Conservation (phyloP, 2,888 invertebrate genomes). For the Drosophila engyochracea region DNA sequence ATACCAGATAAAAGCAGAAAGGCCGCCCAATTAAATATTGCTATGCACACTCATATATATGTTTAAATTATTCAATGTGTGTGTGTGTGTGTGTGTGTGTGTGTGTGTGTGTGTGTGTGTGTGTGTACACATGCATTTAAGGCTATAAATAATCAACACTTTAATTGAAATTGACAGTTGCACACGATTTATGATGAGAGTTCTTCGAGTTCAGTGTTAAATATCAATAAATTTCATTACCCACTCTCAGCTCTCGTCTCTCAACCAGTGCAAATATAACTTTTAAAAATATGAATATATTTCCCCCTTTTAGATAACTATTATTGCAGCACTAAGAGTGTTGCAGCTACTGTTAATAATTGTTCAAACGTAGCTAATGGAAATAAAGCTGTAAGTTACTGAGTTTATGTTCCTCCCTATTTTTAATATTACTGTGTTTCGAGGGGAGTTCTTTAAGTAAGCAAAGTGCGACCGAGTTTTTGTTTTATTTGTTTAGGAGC, state of each 20-base stretch:
- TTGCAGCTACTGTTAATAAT: conserved; percentile 10
- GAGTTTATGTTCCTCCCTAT: background rate
- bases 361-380: conserved; percentile 18
- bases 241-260: background rate
- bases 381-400: background rate
- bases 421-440: background rate
- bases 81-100: background rate
- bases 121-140: conserved; percentile 41
- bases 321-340: background rate
- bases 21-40: conserved; percentile 56
- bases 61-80: conserved; percentile 46
- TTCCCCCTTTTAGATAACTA: background rate
- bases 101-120: background rate
- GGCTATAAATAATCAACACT: conserved; percentile 56
- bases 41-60: conserved; percentile 20
- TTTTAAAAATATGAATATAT: background rate
- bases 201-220: conserved; percentile 36
- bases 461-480: background rate
- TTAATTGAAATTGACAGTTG: conserved; percentile 61
- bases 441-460: background rate
- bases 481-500: background rate
- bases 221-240: conserved; percentile 44
- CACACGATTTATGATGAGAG: conserved; percentile 47
- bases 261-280: conserved; percentile 9
- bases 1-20: conserved; percentile 42